Percentiles rank a stretch among this genome's conserved stretches.
Evolutionary conservation across 2,797 vertebrate genomes (phyloP).

Genomic region (Artibeus lituratus): DNA sequence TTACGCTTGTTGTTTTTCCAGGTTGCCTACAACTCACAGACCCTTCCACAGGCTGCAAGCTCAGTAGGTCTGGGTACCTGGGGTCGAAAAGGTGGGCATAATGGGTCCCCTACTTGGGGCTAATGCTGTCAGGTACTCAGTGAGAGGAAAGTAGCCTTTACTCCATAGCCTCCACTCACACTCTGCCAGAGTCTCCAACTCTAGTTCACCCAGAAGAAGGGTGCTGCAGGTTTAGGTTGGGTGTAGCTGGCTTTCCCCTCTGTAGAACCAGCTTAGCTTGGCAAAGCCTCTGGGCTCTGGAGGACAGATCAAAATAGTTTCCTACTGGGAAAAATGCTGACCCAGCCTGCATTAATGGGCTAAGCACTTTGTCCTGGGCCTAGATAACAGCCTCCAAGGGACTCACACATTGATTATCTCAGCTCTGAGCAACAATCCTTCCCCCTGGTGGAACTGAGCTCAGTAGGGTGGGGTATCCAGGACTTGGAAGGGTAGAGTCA

Average conservation of each 20-base stretch:
- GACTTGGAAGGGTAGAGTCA: neutral
- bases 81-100: neutral
- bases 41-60: neutral
- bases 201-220: neutral
- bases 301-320: neutral
- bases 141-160: neutral
- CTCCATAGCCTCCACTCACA: neutral
- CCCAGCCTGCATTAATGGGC: neutral
- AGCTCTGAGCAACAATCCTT: neutral
- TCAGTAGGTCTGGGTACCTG: neutral
- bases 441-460: neutral
- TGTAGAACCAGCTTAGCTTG: neutral
- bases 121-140: neutral
- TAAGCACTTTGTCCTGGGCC: neutral
- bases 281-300: neutral
- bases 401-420: neutral
- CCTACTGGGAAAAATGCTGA: neutral
- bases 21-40: neutral
- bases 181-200: neutral
- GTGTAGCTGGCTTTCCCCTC: neutral
- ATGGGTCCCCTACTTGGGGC: neutral
- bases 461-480: neutral
- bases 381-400: neutral
- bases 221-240: neutral
- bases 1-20: too few relatives aligned